Conservation (phyloP, 2,797 vertebrate species). For the Pipistrellus pipistrellus region DNA sequence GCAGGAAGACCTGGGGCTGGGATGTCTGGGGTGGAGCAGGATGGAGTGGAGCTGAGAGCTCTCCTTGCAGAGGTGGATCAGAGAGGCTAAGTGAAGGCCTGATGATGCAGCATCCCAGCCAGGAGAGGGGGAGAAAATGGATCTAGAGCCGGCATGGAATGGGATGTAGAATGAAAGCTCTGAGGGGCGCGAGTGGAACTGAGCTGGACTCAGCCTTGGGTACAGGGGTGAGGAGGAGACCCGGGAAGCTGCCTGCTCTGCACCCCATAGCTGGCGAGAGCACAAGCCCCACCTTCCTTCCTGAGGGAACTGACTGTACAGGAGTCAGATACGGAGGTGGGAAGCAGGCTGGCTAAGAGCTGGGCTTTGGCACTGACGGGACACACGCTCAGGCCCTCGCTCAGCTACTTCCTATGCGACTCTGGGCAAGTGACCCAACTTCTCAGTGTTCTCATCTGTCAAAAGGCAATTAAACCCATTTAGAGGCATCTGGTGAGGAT, state of each 20-base stretch:
- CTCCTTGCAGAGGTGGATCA: background rate
- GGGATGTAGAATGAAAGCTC: background rate
- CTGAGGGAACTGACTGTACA: fast-evolving
- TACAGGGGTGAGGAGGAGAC: background rate
- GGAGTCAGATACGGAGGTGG: background rate
- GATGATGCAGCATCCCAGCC: background rate
- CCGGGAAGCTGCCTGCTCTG: background rate
- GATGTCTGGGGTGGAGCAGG: background rate
- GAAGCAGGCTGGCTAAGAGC: background rate
- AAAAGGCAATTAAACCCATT: background rate
- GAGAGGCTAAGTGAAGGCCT: background rate
- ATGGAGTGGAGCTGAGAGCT: background rate
- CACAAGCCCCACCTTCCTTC: background rate
- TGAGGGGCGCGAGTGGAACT: background rate
- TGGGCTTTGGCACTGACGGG: fast-evolving
- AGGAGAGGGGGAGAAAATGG: background rate
- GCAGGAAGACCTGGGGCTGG: background rate
- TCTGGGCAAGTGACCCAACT: background rate
- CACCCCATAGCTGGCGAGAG: background rate
- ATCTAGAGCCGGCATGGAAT: background rate
- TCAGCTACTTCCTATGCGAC: background rate
- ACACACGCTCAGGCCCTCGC: background rate
- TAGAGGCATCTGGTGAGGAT: constrained; percentile 25
- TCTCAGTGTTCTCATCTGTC: constrained; percentile 7
- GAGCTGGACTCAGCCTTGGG: background rate